phyloP scores from a whole-genome alignment of 1,140 invertebrate species.

The Aporrectodea caliginosa region DNA sequence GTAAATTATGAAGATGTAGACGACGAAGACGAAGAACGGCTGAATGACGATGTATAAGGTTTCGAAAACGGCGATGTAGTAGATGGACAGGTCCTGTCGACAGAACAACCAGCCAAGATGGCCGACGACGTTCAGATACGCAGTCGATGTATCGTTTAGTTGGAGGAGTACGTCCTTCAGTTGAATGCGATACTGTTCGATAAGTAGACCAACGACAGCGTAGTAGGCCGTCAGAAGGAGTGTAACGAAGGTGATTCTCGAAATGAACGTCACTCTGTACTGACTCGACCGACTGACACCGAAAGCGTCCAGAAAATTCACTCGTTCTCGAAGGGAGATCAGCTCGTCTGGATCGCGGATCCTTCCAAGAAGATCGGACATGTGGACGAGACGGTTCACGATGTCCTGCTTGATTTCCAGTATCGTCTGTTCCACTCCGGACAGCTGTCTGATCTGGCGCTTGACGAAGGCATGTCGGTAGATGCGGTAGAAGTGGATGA shows the following conservation, averaged over 20 bases:
- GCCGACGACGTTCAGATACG: conserved; percentile 14
- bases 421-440: conserved; percentile 9
- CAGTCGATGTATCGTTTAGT: conserved; percentile 4
- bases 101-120: conserved; percentile 12
- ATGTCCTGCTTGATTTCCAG: conserved; percentile 17
- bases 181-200: background rate
- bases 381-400: background rate
- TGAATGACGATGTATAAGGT: background rate
- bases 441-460: background rate
- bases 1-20: conserved; percentile 6
- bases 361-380: background rate
- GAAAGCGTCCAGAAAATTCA: conserved; percentile 13
- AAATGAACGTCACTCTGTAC: background rate
- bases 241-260: background rate
- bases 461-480: background rate
- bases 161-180: background rate
- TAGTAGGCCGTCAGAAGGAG: background rate
- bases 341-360: conserved; percentile 9
- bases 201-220: background rate
- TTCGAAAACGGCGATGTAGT: conserved; percentile 9
- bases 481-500: conserved; percentile 19
- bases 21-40: background rate
- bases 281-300: background rate
- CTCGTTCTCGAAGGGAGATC: conserved; percentile 2
- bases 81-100: conserved; percentile 4